phyloP scores from a whole-genome alignment of 2,113 vertebrate species.

The Leucopternis melanops region DNA sequence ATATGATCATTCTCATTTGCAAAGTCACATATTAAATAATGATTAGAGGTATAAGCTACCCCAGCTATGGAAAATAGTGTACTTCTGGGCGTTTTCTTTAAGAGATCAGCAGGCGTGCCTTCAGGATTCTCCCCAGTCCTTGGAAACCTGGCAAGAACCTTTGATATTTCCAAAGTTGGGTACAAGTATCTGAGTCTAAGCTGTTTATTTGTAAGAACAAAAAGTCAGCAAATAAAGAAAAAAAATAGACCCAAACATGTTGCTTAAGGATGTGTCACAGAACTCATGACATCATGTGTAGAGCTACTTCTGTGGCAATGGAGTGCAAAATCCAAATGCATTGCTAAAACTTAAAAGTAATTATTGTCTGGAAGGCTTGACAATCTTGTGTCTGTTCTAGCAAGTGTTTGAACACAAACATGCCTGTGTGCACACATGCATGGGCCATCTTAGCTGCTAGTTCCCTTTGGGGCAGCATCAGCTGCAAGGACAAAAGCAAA shows the following conservation, averaged over 20 bases:
- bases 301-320: not conserved
- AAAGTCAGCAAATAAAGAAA: not conserved
- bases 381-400: not conserved
- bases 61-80: not conserved
- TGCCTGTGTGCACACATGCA: rapidly evolving
- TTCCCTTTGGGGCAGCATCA: not conserved
- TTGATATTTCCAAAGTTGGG: not conserved
- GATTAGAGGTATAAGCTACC: not conserved
- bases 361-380: not conserved
- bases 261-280: not conserved
- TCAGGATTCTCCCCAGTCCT: not conserved
- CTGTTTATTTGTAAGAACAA: not conserved
- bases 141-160: not conserved
- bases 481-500: not conserved
- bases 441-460: not conserved
- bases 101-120: not conserved
- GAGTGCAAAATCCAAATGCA: not conserved
- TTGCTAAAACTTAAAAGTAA: not conserved
- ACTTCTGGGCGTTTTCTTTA: not conserved
- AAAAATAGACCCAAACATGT: not conserved
- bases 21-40: not conserved
- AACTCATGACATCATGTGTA: not conserved
- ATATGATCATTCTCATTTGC: not conserved
- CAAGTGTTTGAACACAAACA: not conserved
- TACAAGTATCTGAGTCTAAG: not conserved